A percentile compares a stretch with the other conserved stretches of the same genome.
Conservation (phyloP, 2,888 invertebrate genomes). For the Caenorhabditis sp. region DNA sequence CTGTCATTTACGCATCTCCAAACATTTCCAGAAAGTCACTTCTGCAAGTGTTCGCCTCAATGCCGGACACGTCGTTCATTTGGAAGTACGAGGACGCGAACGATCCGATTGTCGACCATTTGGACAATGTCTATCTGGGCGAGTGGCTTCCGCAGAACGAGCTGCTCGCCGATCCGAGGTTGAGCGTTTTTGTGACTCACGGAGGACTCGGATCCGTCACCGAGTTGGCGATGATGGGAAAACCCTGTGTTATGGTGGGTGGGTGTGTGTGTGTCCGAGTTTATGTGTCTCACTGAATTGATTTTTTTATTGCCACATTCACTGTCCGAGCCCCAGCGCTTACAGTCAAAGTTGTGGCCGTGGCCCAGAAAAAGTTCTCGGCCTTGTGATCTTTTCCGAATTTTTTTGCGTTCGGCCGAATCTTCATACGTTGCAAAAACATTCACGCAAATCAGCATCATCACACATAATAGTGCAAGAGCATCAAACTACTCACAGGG, state of each 20-base stretch:
- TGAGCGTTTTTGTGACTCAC: conserved; percentile 62
- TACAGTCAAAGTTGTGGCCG: no score
- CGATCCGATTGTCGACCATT: conserved; percentile 24
- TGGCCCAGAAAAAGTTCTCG: no score
- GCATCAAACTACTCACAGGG: no score
- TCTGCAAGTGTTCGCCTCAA: conserved; percentile 37
- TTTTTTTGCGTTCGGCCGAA: no score
- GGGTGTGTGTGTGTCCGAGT: neutral
- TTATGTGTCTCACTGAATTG: neutral
- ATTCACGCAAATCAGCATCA: no score
- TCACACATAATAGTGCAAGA: no score
- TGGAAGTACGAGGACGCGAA: conserved; percentile 66
- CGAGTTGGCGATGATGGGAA: conserved; percentile 59
- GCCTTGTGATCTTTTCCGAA: no score
- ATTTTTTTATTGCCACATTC: no score
- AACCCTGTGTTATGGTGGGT: conserved; percentile 51
- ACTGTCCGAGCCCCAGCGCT: no score
- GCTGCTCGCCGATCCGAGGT: conserved; percentile 52
- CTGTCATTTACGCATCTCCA: no score
- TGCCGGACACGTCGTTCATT: conserved; percentile 61
- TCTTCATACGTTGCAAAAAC: no score
- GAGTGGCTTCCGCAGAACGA: conserved; percentile 52
- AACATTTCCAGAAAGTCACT: conserved; percentile 23
- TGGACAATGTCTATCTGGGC: conserved; percentile 58
- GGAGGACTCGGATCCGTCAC: conserved; percentile 57